Evolutionary conservation across 2,113 vertebrate genomes (phyloP).

Genomic region (Lophura nycthemera): DNA sequence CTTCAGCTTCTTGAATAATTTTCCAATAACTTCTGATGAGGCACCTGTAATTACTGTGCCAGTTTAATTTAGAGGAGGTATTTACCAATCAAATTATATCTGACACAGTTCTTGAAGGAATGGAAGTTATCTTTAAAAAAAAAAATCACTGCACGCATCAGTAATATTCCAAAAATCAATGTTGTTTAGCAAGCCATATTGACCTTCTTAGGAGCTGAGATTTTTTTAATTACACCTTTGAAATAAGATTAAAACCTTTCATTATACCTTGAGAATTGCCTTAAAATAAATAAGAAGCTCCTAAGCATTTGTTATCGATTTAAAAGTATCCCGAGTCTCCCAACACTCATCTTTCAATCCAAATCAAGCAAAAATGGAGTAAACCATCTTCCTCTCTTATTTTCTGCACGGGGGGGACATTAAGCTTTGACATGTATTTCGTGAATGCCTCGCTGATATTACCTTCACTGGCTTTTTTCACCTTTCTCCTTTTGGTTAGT

Average conservation of each 20-base stretch:
- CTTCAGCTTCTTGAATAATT: conserved; percentile 23
- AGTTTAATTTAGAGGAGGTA: conserved; percentile 23
- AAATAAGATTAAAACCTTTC: conserved; percentile 53
- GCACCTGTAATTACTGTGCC: conserved; percentile 1
- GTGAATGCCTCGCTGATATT: neutral
- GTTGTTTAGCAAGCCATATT: conserved; percentile 31
- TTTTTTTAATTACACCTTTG: conserved; percentile 58
- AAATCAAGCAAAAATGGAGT: neutral
- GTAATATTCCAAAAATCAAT: conserved; percentile 69
- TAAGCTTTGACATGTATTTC: neutral
- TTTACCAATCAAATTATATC: conserved; percentile 26
- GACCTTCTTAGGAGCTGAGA: conserved; percentile 52
- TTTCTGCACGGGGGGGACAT: neutral
- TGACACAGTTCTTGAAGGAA: neutral
- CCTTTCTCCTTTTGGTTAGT: neutral
- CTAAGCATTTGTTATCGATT: conserved; percentile 8
- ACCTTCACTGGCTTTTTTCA: neutral
- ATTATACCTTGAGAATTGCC: conserved; percentile 33
- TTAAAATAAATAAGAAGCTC: conserved; percentile 27
- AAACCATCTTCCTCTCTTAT: neutral
- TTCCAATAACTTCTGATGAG: neutral
- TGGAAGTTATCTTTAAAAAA: conserved; percentile 29
- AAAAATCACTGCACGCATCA: conserved; percentile 7
- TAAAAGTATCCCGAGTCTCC: neutral
- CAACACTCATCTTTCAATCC: neutral